Conservation (phyloP, 2,888 invertebrate genomes). For the Sipha maydis region DNA sequence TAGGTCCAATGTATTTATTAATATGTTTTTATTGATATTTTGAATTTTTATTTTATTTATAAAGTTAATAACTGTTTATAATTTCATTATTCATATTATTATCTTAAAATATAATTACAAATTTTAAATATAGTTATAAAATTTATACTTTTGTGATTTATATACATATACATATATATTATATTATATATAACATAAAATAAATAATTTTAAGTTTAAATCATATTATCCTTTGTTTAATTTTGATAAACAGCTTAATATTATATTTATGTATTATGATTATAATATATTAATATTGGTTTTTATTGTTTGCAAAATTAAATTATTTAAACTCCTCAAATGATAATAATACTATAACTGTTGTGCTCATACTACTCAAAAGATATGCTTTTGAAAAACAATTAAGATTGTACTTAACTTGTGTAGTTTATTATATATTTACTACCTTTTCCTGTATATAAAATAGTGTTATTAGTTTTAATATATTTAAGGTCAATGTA, state of each 20-base stretch:
- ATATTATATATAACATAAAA: constrained; percentile 15
- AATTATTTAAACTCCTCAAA: too few relatives aligned
- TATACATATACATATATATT: neutral
- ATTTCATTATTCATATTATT: constrained; percentile 30
- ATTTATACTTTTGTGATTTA: constrained; percentile 44
- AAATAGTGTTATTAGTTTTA: too few relatives aligned
- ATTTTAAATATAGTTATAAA: constrained; percentile 20
- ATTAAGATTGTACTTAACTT: too few relatives aligned
- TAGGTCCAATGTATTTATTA: constrained; percentile 44
- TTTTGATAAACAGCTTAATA: constrained; percentile 30
- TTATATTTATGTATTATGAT: neutral
- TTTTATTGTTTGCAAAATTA: too few relatives aligned
- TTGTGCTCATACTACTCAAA: too few relatives aligned
- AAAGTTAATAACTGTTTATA: constrained; percentile 52
- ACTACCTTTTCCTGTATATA: too few relatives aligned
- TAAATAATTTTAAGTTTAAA: constrained; percentile 24
- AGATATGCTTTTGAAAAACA: too few relatives aligned
- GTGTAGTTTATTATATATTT: too few relatives aligned
- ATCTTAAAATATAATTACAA: constrained; percentile 12
- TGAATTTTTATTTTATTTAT: constrained; percentile 59
- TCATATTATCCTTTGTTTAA: neutral
- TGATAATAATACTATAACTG: too few relatives aligned
- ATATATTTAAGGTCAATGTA: too few relatives aligned
- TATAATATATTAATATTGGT: neutral
- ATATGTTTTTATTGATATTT: constrained; percentile 51